phyloP scores from a whole-genome alignment of 2,113 vertebrate species.

The Tenebrosternarchus preto region DNA sequence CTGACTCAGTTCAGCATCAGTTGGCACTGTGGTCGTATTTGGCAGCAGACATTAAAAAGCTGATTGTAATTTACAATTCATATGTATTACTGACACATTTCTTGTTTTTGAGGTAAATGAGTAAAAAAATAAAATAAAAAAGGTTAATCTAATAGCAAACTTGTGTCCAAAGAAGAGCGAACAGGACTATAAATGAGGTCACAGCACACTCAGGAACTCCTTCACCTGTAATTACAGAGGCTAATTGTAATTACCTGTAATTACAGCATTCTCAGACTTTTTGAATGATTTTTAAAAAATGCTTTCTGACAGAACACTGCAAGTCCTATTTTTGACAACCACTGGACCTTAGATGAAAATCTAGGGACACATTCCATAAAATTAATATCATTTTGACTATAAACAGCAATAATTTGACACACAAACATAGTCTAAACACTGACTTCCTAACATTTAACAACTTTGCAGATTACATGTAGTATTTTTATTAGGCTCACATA shows the following conservation, averaged over 20 bases:
- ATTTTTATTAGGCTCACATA: too few species aligned
- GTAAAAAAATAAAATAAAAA: neutral
- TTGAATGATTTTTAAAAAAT: neutral
- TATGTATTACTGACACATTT: too few species aligned
- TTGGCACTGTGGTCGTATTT: neutral
- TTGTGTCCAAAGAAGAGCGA: neutral
- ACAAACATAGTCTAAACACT: too few species aligned
- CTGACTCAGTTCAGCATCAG: too few species aligned
- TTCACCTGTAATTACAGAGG: slow-evolving; percentile 59
- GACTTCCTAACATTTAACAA: too few species aligned
- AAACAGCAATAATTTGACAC: too few species aligned
- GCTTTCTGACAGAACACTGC: neutral
- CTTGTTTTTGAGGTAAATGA: too few species aligned
- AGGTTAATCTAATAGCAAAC: neutral
- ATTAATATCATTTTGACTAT: too few species aligned
- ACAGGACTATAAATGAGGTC: slow-evolving; percentile 17
- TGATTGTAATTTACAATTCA: neutral
- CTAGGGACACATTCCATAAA: neutral
- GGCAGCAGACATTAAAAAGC: too few species aligned
- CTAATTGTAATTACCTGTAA: slow-evolving; percentile 57
- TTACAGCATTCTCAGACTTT: neutral
- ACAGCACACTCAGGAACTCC: slow-evolving; percentile 65
- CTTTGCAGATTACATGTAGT: too few species aligned
- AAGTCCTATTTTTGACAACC: neutral
- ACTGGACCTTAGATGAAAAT: neutral